Evolutionary conservation across 2,113 vertebrate genomes (phyloP).

Genomic region (Dicaeum eximium): DNA sequence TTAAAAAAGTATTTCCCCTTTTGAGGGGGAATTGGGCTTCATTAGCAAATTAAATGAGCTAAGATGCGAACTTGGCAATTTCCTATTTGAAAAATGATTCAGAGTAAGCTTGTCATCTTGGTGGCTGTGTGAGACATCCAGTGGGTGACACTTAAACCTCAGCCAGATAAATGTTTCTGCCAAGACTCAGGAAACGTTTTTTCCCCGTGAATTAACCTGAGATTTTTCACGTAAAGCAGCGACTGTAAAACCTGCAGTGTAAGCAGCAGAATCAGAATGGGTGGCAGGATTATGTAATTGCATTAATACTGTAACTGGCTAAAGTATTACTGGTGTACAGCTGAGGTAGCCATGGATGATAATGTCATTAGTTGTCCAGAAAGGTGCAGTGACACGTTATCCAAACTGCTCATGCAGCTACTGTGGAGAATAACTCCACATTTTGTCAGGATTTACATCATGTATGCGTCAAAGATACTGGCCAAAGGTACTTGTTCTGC

Average conservation of each 20-base stretch:
- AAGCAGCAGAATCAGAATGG: background rate
- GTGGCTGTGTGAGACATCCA: background rate
- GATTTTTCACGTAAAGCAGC: slow-evolving; percentile 2
- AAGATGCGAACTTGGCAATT: background rate
- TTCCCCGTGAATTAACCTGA: background rate
- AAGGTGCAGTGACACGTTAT: background rate
- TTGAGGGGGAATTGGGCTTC: background rate
- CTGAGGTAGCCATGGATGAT: background rate
- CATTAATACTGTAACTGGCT: background rate
- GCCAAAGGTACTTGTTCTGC: background rate
- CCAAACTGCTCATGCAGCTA: background rate
- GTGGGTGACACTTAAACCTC: background rate
- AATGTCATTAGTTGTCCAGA: background rate
- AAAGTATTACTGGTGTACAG: background rate
- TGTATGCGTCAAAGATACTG: background rate
- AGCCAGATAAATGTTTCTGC: background rate
- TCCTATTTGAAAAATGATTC: background rate
- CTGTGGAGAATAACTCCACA: background rate
- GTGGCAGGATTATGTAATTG: background rate
- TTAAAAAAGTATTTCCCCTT: background rate
- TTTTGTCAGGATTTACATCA: background rate
- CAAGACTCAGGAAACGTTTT: background rate
- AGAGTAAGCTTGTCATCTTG: background rate
- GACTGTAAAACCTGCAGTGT: background rate
- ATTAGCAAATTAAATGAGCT: slow-evolving; percentile 20